phyloP scores from a whole-genome alignment of 2,797 vertebrate species.

The Ataeniobius toweri region DNA sequence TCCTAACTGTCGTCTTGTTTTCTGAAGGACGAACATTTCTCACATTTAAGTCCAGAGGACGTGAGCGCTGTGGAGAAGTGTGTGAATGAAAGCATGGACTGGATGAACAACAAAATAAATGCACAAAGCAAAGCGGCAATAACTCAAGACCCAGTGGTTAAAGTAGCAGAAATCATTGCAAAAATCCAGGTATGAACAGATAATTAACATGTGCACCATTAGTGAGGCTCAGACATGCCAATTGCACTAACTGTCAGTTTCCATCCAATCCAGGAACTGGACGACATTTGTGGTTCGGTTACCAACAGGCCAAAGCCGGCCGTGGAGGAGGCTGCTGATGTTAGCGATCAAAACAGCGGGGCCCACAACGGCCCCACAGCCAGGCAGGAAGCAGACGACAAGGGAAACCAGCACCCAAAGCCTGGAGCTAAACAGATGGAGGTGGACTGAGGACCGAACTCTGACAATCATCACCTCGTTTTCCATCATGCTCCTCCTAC shows the following conservation, averaged over 20 bases:
- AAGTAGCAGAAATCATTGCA: conserved; percentile 90
- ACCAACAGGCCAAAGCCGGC: conserved; percentile 88
- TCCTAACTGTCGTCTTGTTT: not conserved
- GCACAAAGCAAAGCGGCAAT: conserved; percentile 88
- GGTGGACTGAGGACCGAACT: conserved; percentile 85
- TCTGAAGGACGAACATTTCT: conserved; percentile 87
- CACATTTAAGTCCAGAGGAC: conserved; percentile 87
- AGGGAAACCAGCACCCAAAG: conserved; percentile 84
- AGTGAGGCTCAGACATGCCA: not conserved
- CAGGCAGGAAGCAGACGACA: conserved; percentile 75
- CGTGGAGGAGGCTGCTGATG: conserved; percentile 81
- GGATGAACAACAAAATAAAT: conserved; percentile 94
- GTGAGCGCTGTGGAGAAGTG: conserved; percentile 88
- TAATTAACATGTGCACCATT: not conserved
- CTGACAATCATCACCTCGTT: conserved; percentile 22
- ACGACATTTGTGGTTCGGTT: conserved; percentile 85
- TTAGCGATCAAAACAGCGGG: conserved; percentile 76
- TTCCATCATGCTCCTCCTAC: conserved; percentile 46
- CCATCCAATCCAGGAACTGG: conserved; percentile 82
- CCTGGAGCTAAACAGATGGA: conserved; percentile 89
- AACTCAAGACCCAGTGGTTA: conserved; percentile 90
- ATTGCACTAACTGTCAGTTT: conserved; percentile 11
- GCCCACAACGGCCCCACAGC: conserved; percentile 84
- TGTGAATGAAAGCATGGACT: conserved; percentile 87
- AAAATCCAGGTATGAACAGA: conserved; percentile 86